These are phyloP conservation scores for Agrilus cyanescens DNA, from an alignment of 2,888 invertebrate species.

Conservation along the genomic window DNA sequence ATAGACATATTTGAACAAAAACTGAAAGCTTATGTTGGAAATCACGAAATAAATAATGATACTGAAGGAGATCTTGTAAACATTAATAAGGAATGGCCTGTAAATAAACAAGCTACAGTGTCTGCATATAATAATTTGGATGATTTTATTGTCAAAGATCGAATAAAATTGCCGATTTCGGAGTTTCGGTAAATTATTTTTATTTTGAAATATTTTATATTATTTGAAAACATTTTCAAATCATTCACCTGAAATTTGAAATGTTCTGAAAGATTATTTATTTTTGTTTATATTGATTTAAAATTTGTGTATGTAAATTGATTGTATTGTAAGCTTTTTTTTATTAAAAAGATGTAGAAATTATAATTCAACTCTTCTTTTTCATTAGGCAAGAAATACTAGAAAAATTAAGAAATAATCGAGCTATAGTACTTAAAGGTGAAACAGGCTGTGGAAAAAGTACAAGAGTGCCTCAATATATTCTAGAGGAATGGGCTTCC, in stretches of 20 bases:
- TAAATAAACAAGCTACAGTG: conserved; percentile 7
- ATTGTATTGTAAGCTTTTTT: not conserved
- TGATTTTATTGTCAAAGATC: conserved; percentile 26
- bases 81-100: conserved; percentile 9
- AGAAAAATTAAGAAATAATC: conserved; percentile 37
- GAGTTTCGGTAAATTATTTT: conserved; percentile 30
- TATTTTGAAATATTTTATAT: conserved; percentile 1
- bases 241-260: too few relatives aligned
- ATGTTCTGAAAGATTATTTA: conserved; percentile 2
- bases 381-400: conserved; percentile 39
- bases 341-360: not conserved
- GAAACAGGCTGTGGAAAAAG: conserved; percentile 68
- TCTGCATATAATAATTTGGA: conserved; percentile 13
- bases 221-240: too few relatives aligned
- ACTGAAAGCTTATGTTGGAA: too few relatives aligned
- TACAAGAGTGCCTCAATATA: conserved; percentile 54
- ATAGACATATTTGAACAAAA: conserved; percentile 19
- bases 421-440: conserved; percentile 50
- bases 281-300: conserved; percentile 1
- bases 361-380: not conserved
- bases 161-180: conserved; percentile 30
- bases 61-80: not conserved
- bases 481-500: conserved; percentile 40
- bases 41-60: too few relatives aligned
- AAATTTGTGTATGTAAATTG: conserved; percentile 1